Percentiles rank a stretch among this genome's conserved stretches.
Conservation (phyloP, 2,888 invertebrate genomes). For the Autographa pulchrina region DNA sequence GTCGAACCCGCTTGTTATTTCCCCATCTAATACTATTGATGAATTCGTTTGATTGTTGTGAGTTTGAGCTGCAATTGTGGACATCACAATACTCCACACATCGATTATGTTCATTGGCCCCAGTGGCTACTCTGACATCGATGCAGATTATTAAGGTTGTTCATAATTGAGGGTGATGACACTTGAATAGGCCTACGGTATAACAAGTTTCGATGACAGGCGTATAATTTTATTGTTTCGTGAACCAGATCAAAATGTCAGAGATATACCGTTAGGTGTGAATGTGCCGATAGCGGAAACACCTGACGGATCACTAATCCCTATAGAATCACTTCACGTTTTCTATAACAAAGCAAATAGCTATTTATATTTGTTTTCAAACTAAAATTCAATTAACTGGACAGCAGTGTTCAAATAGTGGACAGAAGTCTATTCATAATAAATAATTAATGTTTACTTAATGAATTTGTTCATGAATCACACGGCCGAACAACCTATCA, state of each 20-base stretch:
- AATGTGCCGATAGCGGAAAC: constrained; percentile 81
- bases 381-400: background rate
- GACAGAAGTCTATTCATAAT: constrained; percentile 8
- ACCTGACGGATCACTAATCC: constrained; percentile 68
- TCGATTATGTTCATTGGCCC: constrained; percentile 62
- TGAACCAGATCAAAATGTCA: constrained; percentile 83
- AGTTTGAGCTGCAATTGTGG: constrained; percentile 59
- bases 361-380: background rate
- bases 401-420: background rate
- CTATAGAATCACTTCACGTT: constrained; percentile 45
- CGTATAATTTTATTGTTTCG: constrained; percentile 83
- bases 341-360: background rate
- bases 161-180: constrained; percentile 64
- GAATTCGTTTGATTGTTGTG: constrained; percentile 47
- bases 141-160: constrained; percentile 51
- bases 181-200: constrained; percentile 71
- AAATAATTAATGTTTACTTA: constrained; percentile 5
- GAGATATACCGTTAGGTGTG: constrained; percentile 83
- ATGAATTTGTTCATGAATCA: constrained; percentile 10
- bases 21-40: constrained; percentile 58
- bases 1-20: constrained; percentile 71
- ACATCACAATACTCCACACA: constrained; percentile 60
- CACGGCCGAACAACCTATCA: background rate
- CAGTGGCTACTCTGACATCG: constrained; percentile 47
- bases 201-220: constrained; percentile 75